Evolutionary conservation across 2,797 vertebrate genomes (phyloP).

Genomic region (Phrynocephalus guinanensis): DNA sequence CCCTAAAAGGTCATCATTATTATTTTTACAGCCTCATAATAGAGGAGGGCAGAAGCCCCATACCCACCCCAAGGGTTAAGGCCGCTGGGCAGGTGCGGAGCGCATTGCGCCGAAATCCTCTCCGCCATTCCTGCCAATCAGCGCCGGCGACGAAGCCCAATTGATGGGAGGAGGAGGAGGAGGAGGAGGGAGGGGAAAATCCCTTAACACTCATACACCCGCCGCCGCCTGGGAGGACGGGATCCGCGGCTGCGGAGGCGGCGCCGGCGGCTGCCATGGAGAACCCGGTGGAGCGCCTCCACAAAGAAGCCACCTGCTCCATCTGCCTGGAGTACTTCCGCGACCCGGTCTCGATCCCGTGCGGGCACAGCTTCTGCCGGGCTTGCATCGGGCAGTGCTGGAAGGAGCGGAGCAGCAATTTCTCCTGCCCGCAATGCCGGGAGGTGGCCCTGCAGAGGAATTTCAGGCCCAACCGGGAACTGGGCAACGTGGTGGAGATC

Average conservation of each 20-base stretch:
- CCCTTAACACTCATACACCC: no score
- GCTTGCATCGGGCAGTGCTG: slow-evolving; percentile 40
- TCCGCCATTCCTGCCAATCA: not conserved
- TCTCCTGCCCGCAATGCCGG: slow-evolving; percentile 84
- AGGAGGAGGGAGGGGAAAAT: no score
- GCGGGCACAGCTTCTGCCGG: slow-evolving; percentile 49
- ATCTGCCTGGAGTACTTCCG: slow-evolving; percentile 38
- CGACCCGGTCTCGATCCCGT: slow-evolving; percentile 38
- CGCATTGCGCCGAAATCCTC: not conserved
- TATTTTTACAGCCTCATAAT: no score
- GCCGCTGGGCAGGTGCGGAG: not conserved
- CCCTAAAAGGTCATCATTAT: no score
- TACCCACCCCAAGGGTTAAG: not conserved
- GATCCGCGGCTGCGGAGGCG: not conserved
- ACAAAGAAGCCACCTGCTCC: slow-evolving; percentile 43
- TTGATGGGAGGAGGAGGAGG: no score
- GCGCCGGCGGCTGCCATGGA: slow-evolving; percentile 5
- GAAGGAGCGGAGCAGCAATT: slow-evolving; percentile 42
- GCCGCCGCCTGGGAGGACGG: no score
- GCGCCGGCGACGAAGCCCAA: not conserved
- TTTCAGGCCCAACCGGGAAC: slow-evolving; percentile 78
- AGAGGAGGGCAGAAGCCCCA: no score
- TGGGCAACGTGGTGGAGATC: slow-evolving; percentile 34
- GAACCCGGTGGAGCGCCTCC: slow-evolving; percentile 33
- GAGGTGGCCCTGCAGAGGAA: slow-evolving; percentile 80